Evolutionary conservation across 2,888 invertebrate species (phyloP), one percentile per base, ranked within the genome.

Genomic region (Hybos culiciformis): DNA sequence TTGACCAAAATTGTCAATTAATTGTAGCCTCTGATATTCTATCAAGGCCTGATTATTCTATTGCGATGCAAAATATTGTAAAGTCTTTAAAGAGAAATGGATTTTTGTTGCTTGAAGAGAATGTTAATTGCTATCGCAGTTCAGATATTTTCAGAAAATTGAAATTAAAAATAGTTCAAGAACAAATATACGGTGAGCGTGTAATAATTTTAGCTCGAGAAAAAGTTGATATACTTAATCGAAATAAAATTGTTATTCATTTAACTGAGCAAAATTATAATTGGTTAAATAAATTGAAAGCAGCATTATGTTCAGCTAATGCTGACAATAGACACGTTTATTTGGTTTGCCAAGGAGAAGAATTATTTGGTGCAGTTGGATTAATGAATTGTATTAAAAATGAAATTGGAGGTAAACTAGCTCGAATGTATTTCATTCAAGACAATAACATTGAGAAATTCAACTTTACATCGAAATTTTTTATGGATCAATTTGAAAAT

Each of bases 321-420:
- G 60, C 63, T 19, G 73, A 73, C 46, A 70, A 69, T 23, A 61
- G 70, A 49, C 77, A 78, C 52, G 72, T 86, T 43, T 75, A 80
- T 54, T 59, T 87, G 29, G 77, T 83, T 42, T 74, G 80, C 45
- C 74, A 79, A 56, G 78, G 79, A 34, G 76, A 80, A 53, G 72
- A 78, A 46, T 61, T 73, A 20, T 74, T 75, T 60, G 96, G 97
- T 41, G 72, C 87, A 49, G 71, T 93, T 44, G 97, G 97, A 37
- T 72, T 97, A 60, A 80, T 84, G 56, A 83, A 90, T 59, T 98
- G 97, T 64, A 72, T 97, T 51, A 81, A 83, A 56, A 79, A 77
- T 54, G 96, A 96, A 71, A 75, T 81, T 6, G 91, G 90, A 50
- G 92, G 92, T 17, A 69, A 71, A 45, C 77, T 77, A 53, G 74